A percentile compares a stretch with the other conserved stretches of the same genome.
Conservation (phyloP, 2,888 invertebrate genomes). For the Torymus auratus region DNA sequence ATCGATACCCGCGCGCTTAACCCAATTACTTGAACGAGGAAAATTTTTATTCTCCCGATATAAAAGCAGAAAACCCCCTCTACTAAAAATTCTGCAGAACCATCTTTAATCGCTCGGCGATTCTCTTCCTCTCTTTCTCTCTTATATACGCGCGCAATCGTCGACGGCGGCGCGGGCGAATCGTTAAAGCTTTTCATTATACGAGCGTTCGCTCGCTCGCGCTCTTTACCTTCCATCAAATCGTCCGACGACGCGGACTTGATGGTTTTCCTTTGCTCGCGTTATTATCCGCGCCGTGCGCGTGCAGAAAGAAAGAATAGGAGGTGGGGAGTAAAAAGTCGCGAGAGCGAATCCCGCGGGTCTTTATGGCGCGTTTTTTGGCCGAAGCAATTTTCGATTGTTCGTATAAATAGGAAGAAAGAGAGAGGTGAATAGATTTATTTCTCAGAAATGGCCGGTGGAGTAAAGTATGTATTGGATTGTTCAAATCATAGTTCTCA, state of each 20-base stretch:
- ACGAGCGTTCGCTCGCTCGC: constrained; percentile 3
- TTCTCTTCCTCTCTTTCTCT: neutral
- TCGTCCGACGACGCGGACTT: constrained; percentile 54
- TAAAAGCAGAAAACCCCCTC: too few species aligned
- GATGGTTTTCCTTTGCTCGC: constrained; percentile 56
- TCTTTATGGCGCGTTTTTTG: too few species aligned
- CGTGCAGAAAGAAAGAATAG: constrained; percentile 52
- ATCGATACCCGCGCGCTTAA: too few species aligned
- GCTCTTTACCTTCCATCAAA: constrained; percentile 49
- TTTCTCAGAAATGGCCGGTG: too few species aligned
- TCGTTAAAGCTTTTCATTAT: constrained; percentile 47
- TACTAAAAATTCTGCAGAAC: too few species aligned
- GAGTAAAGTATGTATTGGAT: too few species aligned
- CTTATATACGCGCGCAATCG: neutral
- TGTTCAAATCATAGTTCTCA: too few species aligned
- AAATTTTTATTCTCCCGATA: too few species aligned
- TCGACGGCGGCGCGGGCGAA: constrained; percentile 20
- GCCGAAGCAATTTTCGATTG: too few species aligned
- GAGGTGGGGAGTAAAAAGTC: constrained; percentile 34
- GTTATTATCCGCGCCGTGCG: constrained; percentile 59
- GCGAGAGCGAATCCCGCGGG: neutral
- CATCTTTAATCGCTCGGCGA: constrained; percentile 20
- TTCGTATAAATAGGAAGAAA: neutral
- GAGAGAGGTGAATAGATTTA: constrained; percentile 5
- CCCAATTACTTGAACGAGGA: too few species aligned